phyloP scores from a whole-genome alignment of 2,113 vertebrate genomes.

The Oncorhynchus kisutch region DNA sequence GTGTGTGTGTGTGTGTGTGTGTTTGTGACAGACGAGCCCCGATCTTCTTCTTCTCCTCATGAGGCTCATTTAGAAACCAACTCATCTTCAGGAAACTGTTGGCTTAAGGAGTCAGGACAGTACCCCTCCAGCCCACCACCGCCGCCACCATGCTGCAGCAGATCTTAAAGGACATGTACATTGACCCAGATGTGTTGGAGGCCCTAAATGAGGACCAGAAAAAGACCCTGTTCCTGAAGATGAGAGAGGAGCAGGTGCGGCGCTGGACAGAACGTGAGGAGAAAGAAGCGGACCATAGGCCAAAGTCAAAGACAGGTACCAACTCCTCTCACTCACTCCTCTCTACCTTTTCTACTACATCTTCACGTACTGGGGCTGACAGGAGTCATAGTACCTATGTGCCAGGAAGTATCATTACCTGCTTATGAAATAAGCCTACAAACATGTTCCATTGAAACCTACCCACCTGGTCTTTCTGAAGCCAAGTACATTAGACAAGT shows the following conservation, averaged over 20 bases:
- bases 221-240: slow-evolving; percentile 78
- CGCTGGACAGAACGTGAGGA: slow-evolving; percentile 78
- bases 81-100: slow-evolving; percentile 8
- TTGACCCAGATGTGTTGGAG: slow-evolving; percentile 76
- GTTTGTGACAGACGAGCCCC: slow-evolving; percentile 6
- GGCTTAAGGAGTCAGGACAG: slow-evolving; percentile 36
- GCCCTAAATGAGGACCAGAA: slow-evolving; percentile 80
- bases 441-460: background rate
- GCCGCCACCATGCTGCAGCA: slow-evolving; percentile 76
- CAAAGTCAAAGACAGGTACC: slow-evolving; percentile 71
- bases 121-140: slow-evolving; percentile 5
- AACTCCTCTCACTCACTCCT: background rate
- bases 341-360: background rate
- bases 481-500: background rate
- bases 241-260: slow-evolving; percentile 79
- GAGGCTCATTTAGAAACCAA: background rate
- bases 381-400: background rate
- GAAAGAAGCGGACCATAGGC: slow-evolving; percentile 45
- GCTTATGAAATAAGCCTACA: background rate
- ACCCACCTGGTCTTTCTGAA: background rate
- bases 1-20: background rate
- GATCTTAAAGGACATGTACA: slow-evolving; percentile 80
- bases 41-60: background rate
- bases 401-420: background rate
- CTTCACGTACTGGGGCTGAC: background rate